Conservation (phyloP, 2,888 invertebrate species). For the Drosophila putrida region DNA sequence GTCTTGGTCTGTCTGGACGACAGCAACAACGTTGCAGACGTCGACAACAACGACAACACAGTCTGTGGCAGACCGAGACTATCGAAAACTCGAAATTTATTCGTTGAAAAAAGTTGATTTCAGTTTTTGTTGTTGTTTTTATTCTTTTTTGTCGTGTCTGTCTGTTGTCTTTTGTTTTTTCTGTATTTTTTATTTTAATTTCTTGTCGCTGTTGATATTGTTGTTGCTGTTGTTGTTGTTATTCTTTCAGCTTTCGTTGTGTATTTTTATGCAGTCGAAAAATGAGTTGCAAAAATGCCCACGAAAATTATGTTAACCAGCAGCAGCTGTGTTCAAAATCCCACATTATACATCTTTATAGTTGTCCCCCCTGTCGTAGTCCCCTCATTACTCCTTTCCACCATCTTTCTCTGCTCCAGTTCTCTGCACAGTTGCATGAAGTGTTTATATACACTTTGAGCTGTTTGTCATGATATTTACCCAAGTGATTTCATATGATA, state of each 20-base stretch:
- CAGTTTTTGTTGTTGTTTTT: conserved; percentile 37
- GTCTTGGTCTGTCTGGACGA: conserved; percentile 66
- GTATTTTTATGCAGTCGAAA: conserved; percentile 63
- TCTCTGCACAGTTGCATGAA: not conserved
- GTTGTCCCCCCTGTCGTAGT: not conserved
- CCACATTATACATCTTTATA: conserved; percentile 54
- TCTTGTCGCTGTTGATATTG: conserved; percentile 7
- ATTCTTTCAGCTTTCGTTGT: conserved; percentile 38
- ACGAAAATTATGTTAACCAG: conserved; percentile 81
- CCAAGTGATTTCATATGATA: conserved; percentile 12
- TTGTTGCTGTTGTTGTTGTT: conserved; percentile 2
- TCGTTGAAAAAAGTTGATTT: conserved; percentile 81
- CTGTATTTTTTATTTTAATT: conserved; percentile 20
- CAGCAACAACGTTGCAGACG: conserved; percentile 50
- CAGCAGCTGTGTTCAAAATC: conserved; percentile 73
- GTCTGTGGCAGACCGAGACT: conserved; percentile 81
- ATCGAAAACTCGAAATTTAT: conserved; percentile 82
- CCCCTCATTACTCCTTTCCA: not conserved
- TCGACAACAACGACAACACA: conserved; percentile 60
- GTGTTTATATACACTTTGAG: not conserved
- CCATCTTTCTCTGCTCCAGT: not conserved
- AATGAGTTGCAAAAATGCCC: conserved; percentile 74
- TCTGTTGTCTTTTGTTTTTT: conserved; percentile 43
- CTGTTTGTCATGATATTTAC: not conserved
- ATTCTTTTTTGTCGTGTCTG: conserved; percentile 33